Percentiles rank a stretch among this genome's conserved stretches.
These are phyloP conservation scores for Lucifuga dentata DNA, from an alignment of 2,113 vertebrate genomes.

Conservation along the genomic window DNA sequence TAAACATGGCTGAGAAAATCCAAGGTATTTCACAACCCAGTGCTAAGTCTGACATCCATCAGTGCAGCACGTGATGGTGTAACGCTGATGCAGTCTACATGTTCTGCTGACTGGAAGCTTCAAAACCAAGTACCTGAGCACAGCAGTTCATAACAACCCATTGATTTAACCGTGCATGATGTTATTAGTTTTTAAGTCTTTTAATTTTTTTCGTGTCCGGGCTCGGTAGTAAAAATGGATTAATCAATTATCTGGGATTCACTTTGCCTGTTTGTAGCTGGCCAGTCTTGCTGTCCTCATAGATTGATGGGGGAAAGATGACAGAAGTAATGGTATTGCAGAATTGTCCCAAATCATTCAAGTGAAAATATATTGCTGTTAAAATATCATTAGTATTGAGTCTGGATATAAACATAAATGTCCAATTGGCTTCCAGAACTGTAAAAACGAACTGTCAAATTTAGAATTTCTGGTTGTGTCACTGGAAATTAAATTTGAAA, in stretches of 20 bases:
- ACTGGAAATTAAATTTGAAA: too few species aligned
- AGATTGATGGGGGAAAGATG: too few species aligned
- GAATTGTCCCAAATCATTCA: conserved; percentile 1
- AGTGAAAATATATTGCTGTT: background rate
- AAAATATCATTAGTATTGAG: background rate
- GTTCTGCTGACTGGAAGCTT: conserved; percentile 36
- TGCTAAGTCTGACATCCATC: background rate
- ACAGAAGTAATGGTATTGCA: background rate
- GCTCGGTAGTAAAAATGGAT: conserved; percentile 24
- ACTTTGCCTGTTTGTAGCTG: conserved; percentile 11
- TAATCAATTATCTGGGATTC: conserved; percentile 45
- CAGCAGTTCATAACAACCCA: background rate
- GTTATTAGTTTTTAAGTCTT: conserved; percentile 15
- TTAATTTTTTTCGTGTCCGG: conserved; percentile 36
- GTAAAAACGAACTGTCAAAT: background rate
- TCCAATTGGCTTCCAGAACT: background rate
- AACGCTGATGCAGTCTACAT: conserved; percentile 10
- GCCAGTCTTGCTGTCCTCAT: conserved; percentile 24
- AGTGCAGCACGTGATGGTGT: background rate
- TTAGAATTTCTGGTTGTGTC: background rate
- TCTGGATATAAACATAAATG: conserved; percentile 7
- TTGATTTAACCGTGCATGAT: conserved; percentile 20
- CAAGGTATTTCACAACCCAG: conserved; percentile 23
- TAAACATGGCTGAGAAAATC: conserved; percentile 3
- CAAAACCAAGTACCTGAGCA: conserved; percentile 11